These are phyloP conservation scores for Lissocephala sabroskyi DNA, from an alignment of 2,888 invertebrate genomes.

Conservation along the genomic window DNA sequence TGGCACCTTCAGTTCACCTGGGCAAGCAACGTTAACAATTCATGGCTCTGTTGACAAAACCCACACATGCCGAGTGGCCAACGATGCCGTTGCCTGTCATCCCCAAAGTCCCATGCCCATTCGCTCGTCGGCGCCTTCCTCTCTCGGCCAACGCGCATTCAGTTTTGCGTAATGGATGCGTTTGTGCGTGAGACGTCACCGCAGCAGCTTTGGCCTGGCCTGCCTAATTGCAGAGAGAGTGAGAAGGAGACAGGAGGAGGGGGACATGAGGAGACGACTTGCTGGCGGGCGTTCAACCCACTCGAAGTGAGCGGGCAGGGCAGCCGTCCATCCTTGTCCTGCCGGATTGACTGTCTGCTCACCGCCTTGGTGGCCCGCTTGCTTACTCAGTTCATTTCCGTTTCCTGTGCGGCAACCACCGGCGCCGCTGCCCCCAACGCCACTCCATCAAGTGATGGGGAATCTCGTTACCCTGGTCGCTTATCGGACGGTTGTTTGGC, in stretches of 20 bases:
- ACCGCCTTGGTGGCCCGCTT: conserved; percentile 22
- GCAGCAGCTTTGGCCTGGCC: neutral
- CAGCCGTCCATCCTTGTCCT: conserved; percentile 4
- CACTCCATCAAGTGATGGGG: too few relatives aligned
- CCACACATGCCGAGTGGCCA: conserved; percentile 9
- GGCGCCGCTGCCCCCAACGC: neutral
- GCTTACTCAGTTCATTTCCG: conserved; percentile 49
- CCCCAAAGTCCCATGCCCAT: too few relatives aligned
- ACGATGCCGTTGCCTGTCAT: too few relatives aligned
- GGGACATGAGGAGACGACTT: too few relatives aligned
- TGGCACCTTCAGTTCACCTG: conserved; percentile 25
- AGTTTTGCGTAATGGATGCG: conserved; percentile 20
- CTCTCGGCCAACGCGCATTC: conserved; percentile 5
- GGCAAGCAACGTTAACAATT: conserved; percentile 35
- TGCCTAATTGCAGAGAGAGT: conserved; percentile 48
- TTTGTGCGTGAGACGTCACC: conserved; percentile 11
- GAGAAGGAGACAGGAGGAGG: too few relatives aligned
- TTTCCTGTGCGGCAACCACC: conserved; percentile 28
- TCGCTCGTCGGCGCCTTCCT: conserved; percentile 2
- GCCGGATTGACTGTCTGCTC: conserved; percentile 7
- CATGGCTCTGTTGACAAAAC: conserved; percentile 41
- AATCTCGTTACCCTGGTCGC: too few relatives aligned
- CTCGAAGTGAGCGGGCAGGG: conserved; percentile 19
- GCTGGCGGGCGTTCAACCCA: conserved; percentile 29
- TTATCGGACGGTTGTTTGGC: conserved; percentile 13